phyloP scores from a whole-genome alignment of 2,888 invertebrate genomes.

The Acronicta leporina region DNA sequence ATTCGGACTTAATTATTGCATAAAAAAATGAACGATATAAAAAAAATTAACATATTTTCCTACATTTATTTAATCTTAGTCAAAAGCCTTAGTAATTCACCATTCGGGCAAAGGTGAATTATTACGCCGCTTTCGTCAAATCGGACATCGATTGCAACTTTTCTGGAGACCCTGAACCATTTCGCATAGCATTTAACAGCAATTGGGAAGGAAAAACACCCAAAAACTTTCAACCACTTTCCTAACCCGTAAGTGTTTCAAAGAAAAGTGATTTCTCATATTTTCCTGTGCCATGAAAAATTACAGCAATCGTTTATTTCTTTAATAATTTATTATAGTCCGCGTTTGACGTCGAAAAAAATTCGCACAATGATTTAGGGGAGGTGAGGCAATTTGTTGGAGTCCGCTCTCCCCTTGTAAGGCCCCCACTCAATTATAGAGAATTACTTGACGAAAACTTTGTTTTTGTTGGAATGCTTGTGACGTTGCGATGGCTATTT shows the following conservation, averaged over 20 bases:
- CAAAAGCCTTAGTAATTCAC: too few relatives aligned
- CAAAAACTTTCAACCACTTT: constrained; percentile 27
- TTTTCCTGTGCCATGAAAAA: constrained; percentile 35
- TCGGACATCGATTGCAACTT: too few relatives aligned
- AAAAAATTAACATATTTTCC: too few relatives aligned
- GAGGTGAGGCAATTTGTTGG: constrained; percentile 36
- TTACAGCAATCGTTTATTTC: constrained; percentile 46
- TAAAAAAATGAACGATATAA: too few relatives aligned
- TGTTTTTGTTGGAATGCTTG: constrained; percentile 22
- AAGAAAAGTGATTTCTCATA: constrained; percentile 51
- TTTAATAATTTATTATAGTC: constrained; percentile 45
- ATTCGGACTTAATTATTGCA: too few relatives aligned
- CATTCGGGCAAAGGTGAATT: too few relatives aligned
- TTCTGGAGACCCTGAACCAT: not conserved
- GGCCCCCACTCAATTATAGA: constrained; percentile 37
- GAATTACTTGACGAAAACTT: constrained; percentile 42
- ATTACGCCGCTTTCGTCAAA: too few relatives aligned
- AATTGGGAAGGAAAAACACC: not conserved
- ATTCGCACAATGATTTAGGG: constrained; percentile 20
- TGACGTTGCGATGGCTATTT: constrained; percentile 11
- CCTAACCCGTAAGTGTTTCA: constrained; percentile 34
- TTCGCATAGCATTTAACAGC: not conserved
- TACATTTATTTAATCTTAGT: too few relatives aligned
- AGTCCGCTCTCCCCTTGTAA: constrained; percentile 18
- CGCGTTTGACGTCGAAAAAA: constrained; percentile 37